These are phyloP conservation scores for Ciconia maguari DNA, from an alignment of 2,113 vertebrate species.

Conservation along the genomic window DNA sequence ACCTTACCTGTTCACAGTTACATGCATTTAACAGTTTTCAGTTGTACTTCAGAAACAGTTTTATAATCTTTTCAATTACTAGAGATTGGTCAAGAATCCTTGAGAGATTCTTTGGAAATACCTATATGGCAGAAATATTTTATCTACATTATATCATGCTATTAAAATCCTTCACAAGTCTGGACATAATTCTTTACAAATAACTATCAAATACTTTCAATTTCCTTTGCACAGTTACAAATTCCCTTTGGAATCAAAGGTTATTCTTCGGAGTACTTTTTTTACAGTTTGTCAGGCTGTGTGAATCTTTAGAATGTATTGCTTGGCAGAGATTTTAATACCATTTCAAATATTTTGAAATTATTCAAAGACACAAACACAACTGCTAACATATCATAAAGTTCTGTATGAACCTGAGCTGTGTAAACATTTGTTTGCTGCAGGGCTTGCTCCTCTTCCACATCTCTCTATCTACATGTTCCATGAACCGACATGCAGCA, in stretches of 20 bases:
- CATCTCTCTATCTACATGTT: neutral
- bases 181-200: conserved; percentile 43
- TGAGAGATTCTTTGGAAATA: conserved; percentile 26
- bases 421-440: neutral
- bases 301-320: neutral
- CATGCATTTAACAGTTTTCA: neutral
- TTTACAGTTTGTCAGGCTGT: neutral
- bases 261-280: neutral
- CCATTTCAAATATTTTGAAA: conserved; percentile 40
- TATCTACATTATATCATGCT: neutral
- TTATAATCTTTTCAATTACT: conserved; percentile 12
- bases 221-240: conserved; percentile 20
- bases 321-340: conserved; percentile 15
- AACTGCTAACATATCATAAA: neutral
- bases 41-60: conserved; percentile 6
- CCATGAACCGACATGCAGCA: rapidly evolving
- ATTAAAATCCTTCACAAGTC: conserved; percentile 25
- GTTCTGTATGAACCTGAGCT: neutral
- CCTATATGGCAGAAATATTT: neutral
- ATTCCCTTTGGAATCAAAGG: conserved; percentile 32
- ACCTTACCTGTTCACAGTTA: neutral
- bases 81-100: conserved; percentile 11
- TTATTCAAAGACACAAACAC: neutral
- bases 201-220: conserved; percentile 16
- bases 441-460: neutral